Percentiles rank a stretch among this genome's conserved stretches.
These are phyloP conservation scores for Lomographa bimaculata DNA, from an alignment of 2,888 invertebrate genomes.

Conservation along the genomic window DNA sequence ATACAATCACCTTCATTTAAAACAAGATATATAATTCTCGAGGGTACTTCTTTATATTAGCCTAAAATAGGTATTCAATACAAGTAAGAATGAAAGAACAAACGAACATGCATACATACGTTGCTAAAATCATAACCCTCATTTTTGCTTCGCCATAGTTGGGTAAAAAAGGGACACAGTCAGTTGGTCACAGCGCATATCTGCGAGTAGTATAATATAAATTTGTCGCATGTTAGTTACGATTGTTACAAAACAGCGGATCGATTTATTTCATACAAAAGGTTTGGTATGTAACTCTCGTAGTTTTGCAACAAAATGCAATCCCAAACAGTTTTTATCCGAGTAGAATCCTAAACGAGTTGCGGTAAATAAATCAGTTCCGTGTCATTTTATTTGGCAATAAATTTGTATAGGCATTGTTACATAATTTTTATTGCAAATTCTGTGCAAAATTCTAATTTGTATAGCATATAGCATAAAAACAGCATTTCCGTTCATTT, in stretches of 20 bases:
- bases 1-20: conserved; percentile 4
- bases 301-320: conserved; percentile 57
- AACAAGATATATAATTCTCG: too few relatives aligned
- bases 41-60: too few relatives aligned
- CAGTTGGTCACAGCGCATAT: too few relatives aligned
- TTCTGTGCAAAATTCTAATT: too few relatives aligned
- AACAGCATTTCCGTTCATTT: conserved; percentile 9
- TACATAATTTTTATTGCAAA: too few relatives aligned
- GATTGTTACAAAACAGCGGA: conserved; percentile 35
- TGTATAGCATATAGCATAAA: not conserved
- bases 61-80: too few relatives aligned
- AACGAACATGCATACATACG: too few relatives aligned
- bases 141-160: too few relatives aligned
- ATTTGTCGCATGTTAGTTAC: conserved; percentile 30
- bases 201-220: too few relatives aligned
- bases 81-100: too few relatives aligned
- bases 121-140: too few relatives aligned
- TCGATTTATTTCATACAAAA: conserved; percentile 42
- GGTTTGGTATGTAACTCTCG: conserved; percentile 45
- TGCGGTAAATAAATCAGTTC: conserved; percentile 23
- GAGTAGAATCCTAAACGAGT: conserved; percentile 44
- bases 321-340: conserved; percentile 52
- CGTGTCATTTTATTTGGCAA: conserved; percentile 16
- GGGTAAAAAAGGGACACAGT: too few relatives aligned
- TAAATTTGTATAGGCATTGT: not conserved